Base-by-base conservation (phyloP, 2,113 vertebrate genomes). In the Gymnobelideus leadbeateri region DNA sequence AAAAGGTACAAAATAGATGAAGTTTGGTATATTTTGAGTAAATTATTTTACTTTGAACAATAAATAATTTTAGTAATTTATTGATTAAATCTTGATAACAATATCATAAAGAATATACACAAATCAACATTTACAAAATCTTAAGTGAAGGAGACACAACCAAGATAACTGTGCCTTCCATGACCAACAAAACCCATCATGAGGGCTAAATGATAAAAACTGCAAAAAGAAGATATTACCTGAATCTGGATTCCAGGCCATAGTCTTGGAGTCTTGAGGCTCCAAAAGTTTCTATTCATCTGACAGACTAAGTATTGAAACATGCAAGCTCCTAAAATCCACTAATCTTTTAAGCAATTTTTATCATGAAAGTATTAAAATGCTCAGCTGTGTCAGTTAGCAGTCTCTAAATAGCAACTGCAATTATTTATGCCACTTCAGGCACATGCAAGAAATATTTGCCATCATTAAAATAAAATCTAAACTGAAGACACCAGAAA, bases 391-490 rank as follows among this genome's bases (percentile, higher is more conserved):
- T 23, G 77, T 53, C 96, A 96, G 97, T 98, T 98, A 99, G 98
- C 97, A 97, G 95, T 95, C 94, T 95, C 96, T 96, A 92, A 52
- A 96, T 47, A 98, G 97, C 94, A 95, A 91, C 94, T 96, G 94
- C 47, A n/a, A 51, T 98, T 92, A 61, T 49, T 93, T 92, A 96
- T 97, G 97, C 94, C 96, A 98, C 90, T 12, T 98, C 96, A 98
- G 98, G 98, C 98, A 98, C 98, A 98, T 98, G 98, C 98, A 97
- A 98, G 97, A 97, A 98, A 98, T 90, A 96, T 51, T 89, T 90
- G 37, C 54, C 97, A 97, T 96, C 97, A 97, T 95, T 93, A 94
- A 97, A 89, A 97, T 25, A 46, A 96, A 96, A 9, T 96, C 89
- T 94, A 26, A 95, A 96, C 77, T 14, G 57, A 97, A 96, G 55